These are phyloP conservation scores for Philotrypesis tridentata DNA, from an alignment of 1,140 invertebrate genomes.

Conservation along the genomic window DNA sequence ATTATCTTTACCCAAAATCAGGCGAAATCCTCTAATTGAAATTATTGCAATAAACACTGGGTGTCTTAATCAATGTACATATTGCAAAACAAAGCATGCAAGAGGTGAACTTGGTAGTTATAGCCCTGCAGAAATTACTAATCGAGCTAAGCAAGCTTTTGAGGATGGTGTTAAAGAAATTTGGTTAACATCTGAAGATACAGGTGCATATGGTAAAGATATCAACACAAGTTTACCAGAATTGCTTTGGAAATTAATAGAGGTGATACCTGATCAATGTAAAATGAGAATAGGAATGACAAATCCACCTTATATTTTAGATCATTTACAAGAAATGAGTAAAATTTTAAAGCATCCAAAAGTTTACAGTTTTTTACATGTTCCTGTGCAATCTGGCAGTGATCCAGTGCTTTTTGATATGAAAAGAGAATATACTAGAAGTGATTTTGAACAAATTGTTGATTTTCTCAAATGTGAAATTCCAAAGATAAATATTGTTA, in stretches of 20 bases:
- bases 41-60: conserved; percentile 99
- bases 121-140: conserved; percentile 87
- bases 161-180: conserved; percentile 95
- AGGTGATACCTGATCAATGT: conserved; percentile 93
- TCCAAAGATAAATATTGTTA: conserved; percentile 93
- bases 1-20: conserved; percentile 92
- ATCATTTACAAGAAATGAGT: conserved; percentile 94
- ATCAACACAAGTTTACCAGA: conserved; percentile 92
- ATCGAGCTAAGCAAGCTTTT: conserved; percentile 88
- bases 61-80: conserved; percentile 98
- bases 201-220: conserved; percentile 96
- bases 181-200: conserved; percentile 99
- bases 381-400: conserved; percentile 97
- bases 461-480: conserved; percentile 87
- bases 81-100: conserved; percentile 99
- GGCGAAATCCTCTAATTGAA: conserved; percentile 96
- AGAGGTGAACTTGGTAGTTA: conserved; percentile 97
- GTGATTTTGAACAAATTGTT: conserved; percentile 93
- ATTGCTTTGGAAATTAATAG: conserved; percentile 89
- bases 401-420: conserved; percentile 95
- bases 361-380: conserved; percentile 96
- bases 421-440: conserved; percentile 94
- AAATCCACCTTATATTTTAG: conserved; percentile 98
- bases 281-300: conserved; percentile 95
- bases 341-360: conserved; percentile 90